phyloP scores from a whole-genome alignment of 2,888 invertebrate species.

The Axea sp. region DNA sequence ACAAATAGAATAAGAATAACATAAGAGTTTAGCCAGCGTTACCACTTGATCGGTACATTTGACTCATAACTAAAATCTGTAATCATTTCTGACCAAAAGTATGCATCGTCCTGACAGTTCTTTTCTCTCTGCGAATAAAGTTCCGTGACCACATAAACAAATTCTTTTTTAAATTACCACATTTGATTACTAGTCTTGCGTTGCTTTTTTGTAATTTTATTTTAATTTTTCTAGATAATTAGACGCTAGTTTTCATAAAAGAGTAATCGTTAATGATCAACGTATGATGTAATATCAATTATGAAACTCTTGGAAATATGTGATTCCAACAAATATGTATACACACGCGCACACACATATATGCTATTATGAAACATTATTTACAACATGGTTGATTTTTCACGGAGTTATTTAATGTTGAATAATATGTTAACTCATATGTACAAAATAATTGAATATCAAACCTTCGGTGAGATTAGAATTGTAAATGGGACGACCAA shows the following conservation, averaged over 20 bases:
- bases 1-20: too few relatives aligned
- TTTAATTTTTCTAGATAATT: conserved; percentile 43
- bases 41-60: too few relatives aligned
- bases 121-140: too few relatives aligned
- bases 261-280: conserved; percentile 45
- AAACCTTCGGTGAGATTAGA: conserved; percentile 10
- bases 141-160: too few relatives aligned
- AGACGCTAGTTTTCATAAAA: conserved; percentile 40
- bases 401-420: conserved; percentile 15
- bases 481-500: conserved; percentile 4
- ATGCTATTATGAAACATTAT: conserved; percentile 48
- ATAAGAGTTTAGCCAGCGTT: too few relatives aligned
- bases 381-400: conserved; percentile 38
- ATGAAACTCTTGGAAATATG: conserved; percentile 47
- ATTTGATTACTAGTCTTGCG: too few relatives aligned
- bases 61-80: too few relatives aligned
- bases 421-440: conserved; percentile 24
- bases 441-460: conserved; percentile 21
- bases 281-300: conserved; percentile 48
- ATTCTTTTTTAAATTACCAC: too few relatives aligned
- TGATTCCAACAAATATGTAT: conserved; percentile 35
- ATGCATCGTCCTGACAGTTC: too few relatives aligned
- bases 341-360: too few relatives aligned
- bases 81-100: too few relatives aligned
- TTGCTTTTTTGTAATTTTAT: conserved; percentile 41